phyloP scores from a whole-genome alignment of 2,888 invertebrate genomes.

The Rotaria sp. region DNA sequence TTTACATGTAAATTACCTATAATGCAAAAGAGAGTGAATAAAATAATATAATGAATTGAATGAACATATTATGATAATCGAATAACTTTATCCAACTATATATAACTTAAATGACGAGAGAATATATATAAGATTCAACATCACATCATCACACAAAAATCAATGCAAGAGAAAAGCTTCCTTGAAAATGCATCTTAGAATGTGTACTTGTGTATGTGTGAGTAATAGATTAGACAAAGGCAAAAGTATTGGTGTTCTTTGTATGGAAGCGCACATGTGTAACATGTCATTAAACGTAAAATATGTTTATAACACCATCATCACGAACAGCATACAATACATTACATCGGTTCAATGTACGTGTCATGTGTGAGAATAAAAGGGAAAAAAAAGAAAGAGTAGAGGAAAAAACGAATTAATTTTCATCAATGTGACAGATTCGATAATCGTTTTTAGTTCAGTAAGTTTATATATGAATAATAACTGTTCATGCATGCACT shows the following conservation, averaged over 20 bases:
- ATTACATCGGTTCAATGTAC: not conserved
- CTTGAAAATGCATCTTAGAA: not conserved
- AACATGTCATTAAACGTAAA: slow-evolving; percentile 6
- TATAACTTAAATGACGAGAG: not conserved
- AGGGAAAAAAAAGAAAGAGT: not conserved
- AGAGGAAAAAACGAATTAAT: not conserved
- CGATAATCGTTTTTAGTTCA: not conserved
- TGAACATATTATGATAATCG: not conserved
- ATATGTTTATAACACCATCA: not conserved
- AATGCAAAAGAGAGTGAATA: not conserved
- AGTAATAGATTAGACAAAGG: not conserved
- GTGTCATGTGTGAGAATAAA: not conserved
- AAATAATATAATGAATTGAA: not conserved
- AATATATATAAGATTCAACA: not conserved
- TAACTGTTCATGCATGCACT: not conserved
- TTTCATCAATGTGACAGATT: not conserved
- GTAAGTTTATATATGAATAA: not conserved
- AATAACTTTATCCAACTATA: not conserved
- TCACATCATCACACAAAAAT: not conserved
- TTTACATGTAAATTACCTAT: not conserved
- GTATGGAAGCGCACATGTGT: not conserved
- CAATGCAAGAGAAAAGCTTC: not conserved
- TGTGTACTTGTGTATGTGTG: not conserved
- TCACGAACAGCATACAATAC: not conserved
- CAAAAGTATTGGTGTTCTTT: not conserved